Base-by-base conservation (phyloP, 2,113 vertebrate species). In the Oncorhynchus tshawytscha region DNA sequence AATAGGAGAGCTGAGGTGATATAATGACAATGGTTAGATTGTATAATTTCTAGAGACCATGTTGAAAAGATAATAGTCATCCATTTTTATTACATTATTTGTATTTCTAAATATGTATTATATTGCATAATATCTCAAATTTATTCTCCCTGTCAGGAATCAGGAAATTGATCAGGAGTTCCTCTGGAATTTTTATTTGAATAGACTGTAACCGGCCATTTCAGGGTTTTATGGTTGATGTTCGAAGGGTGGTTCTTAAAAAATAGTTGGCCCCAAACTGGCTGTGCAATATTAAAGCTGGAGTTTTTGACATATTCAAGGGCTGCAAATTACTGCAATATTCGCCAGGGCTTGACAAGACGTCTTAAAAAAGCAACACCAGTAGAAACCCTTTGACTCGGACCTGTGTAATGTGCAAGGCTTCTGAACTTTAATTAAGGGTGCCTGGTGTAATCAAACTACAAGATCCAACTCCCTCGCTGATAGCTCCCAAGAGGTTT, bases 301-400 rank as follows among this genome's bases (percentile, higher is more conserved):
- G 70, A 83, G 64, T 27, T 82, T 73, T 81, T 83, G 86, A 89
- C 85, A 88, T 81, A 76, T 89, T 71, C 73, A 79, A 87, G 87
- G 78, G 81, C 89, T 88, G 85, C 84, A 91, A 91, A 90, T 92
- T 91, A 87, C 86, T 83, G 86, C 87, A 84, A 83, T 88, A 88
- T 89, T 87, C 83, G 88, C 84, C 81, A 81, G 88, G 85, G 78
- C 81, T 72, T 89, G 88, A 89, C 84, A 84, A 91, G 91, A 82
- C 86, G 86, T 90, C 86, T 90, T 89, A 88, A 86, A 45, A 91
- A 89, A 89, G 76, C 84, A 88, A 87, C 88, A 88, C 74, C 82
- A 85, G 87, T 89, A 84, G 84, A 85, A 90, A 87, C 80, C 84
- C 87, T 89, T 87, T 87, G 86, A 88, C 87, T 87, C 85, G 83